A percentile compares a stretch with the other conserved stretches of the same genome.
phyloP scores from a whole-genome alignment of 1,140 invertebrate genomes.

The Drosophila obscura region DNA sequence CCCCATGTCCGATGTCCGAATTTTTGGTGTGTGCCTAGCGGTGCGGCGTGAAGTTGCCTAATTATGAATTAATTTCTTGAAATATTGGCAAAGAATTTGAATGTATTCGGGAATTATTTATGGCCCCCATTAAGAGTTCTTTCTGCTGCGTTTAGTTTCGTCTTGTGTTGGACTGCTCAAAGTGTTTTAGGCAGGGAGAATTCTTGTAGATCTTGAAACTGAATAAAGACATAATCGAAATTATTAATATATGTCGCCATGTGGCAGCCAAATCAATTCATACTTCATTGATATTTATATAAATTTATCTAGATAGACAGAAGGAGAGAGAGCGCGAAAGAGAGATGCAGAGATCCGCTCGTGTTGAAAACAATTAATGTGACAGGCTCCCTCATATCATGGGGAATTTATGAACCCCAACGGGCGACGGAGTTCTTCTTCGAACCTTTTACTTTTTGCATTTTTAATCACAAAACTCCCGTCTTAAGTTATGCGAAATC shows the following conservation, averaged over 20 bases:
- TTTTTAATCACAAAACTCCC: slow-evolving; percentile 53
- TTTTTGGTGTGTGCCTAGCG: slow-evolving; percentile 19
- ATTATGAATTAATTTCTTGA: slow-evolving; percentile 70
- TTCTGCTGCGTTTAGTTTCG: slow-evolving; percentile 41
- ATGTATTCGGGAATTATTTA: slow-evolving; percentile 60
- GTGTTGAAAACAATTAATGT: slow-evolving; percentile 46
- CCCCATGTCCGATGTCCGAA: background rate
- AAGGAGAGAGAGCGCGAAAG: background rate
- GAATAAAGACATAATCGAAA: slow-evolving; percentile 71
- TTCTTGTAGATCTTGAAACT: slow-evolving; percentile 2
- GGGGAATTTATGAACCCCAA: slow-evolving; percentile 59
- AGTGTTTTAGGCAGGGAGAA: slow-evolving; percentile 36
- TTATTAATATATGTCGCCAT: slow-evolving; percentile 52
- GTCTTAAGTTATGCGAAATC: slow-evolving; percentile 71
- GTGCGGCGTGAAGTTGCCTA: slow-evolving; percentile 53
- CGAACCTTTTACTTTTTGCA: slow-evolving; percentile 60
- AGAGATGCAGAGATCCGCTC: slow-evolving; percentile 7
- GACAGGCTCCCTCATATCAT: slow-evolving; percentile 50
- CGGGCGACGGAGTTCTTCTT: slow-evolving; percentile 7
- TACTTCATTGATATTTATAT: slow-evolving; percentile 69
- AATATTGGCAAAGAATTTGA: slow-evolving; percentile 63
- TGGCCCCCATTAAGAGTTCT: slow-evolving; percentile 44
- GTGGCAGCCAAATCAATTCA: slow-evolving; percentile 54
- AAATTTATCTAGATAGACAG: slow-evolving; percentile 23
- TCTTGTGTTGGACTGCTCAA: slow-evolving; percentile 52